Conservation (phyloP, 2,113 vertebrate genomes). For the Clarias gariepinus region DNA sequence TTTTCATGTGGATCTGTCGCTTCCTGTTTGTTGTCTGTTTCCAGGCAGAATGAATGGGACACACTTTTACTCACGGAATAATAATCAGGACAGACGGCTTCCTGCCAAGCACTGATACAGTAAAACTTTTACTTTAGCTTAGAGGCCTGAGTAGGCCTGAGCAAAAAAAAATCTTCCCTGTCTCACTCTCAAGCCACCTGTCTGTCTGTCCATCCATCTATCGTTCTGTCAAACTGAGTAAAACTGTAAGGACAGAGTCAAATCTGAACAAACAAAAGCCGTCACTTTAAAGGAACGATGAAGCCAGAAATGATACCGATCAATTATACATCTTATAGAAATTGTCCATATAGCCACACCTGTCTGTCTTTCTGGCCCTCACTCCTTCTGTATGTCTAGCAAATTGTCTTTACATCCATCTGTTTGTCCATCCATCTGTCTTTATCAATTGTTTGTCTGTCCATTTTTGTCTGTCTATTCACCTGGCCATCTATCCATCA, state of each 20-base stretch:
- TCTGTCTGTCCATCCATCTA: not conserved
- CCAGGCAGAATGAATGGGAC: constrained; percentile 7
- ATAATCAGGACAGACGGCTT: not conserved
- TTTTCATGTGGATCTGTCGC: not conserved
- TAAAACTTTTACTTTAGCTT: not conserved
- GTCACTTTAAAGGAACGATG: no score
- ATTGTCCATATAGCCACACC: not conserved
- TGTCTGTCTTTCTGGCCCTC: not conserved
- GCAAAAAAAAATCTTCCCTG: no score
- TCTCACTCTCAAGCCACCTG: not conserved
- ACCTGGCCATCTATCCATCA: not conserved
- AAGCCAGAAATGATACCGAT: no score
- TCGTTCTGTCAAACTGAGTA: not conserved
- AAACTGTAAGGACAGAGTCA: no score
- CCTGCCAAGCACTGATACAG: not conserved
- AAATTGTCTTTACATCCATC: not conserved
- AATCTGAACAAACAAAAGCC: no score
- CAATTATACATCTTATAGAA: no score
- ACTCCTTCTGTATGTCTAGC: no score
- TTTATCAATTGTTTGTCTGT: no score
- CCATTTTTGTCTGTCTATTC: not conserved
- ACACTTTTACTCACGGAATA: not conserved
- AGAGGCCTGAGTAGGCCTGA: no score
- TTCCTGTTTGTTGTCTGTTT: constrained; percentile 26
- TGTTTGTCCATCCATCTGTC: not conserved